Base-by-base conservation (phyloP, 2,888 invertebrate species). In the Pristionchus japonicus region DNA sequence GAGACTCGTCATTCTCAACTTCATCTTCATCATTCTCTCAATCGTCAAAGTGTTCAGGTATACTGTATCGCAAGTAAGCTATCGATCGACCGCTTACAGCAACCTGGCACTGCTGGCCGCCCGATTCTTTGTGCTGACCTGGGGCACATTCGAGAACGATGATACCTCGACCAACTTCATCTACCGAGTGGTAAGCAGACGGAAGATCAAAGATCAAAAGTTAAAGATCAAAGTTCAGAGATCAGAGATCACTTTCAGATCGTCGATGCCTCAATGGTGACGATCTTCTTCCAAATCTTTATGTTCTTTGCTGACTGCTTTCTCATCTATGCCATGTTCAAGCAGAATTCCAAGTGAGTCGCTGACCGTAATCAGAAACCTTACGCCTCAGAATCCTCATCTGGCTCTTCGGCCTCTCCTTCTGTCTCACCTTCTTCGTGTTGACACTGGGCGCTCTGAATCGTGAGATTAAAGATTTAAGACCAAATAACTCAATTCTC, bases 131-230 rank as follows among this genome's bases (percentile, higher is more conserved):
- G 4, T 77, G n/a, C 13, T 43, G n/a, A 1, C 15, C 23, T 77
- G 23, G n/a, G 0, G n/a, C 27, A 80, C n/a, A 23, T 83, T 83
- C 49, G 23, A 83, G 27, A 43, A 34, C 11, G 31, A 49, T 17
- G 52, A 83, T 31, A 9, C 34, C 17, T 49, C 49, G 9, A 34
- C 82, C 34, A 31, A 77, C 37, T 77, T 77, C 77, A 4, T 43
- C n/a, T 77, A 43, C n/a, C 77, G 77, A 43, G 77, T 43, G n/a
- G 77, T 77, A 6, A 77, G 77, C n/a, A n/a, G n/a, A n/a, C n/a
- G n/a, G n/a, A n/a, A n/a, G n/a, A 13, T 15, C 4, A 13, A 20
- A 15, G 43, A 77, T 47, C 9, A 34, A 9, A 70, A 37, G 37
- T 70, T 2, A 15, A 4, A 17, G 67, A 31, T 37, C 40, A 74